Evolutionary conservation across 1,140 invertebrate genomes (phyloP), one percentile per base, ranked within the genome.

Genomic region (Ceratoteleas bidentatus): DNA sequence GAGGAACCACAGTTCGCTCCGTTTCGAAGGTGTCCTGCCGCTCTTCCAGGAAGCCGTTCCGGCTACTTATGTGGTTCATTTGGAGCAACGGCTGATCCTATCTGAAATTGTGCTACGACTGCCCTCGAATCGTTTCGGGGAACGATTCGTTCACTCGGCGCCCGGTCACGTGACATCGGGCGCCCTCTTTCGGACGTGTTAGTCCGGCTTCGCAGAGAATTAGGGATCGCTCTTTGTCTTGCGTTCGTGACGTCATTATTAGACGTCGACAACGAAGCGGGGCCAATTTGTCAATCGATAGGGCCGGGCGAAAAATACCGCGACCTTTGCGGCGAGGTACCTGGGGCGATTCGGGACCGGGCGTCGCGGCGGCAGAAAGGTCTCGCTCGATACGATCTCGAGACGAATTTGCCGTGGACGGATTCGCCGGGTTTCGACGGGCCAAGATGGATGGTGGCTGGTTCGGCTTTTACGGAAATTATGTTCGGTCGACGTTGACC

Each of bases 271-370:
- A n/a, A n/a, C 36, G 34, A 45, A 33, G 38, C 43, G 36, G 57
- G 10, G 14, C 58, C 69, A 57, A 73, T 73, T 73, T 73, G 69
- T 64, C 69, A 73, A 64, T 49, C 14, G 69, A 73, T 38, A 50
- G 60, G 24, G 61, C 11, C 60, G 15, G 13, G n/a, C 65, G 60
- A 58, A 65, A 74, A 65, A 65, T 74, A 74, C 58, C 61, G 53
- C 70, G 50, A 74, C 70, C 70, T 74, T 74, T 65, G 53, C 53
- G 45, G 47, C 60, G 65, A 74, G 70, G 52, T 74, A 74, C 70
- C 61, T 65, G 52, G 43, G 61, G 61, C 70, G 45, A 65, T 57
- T 73, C 52, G 40, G 43, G 64, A 49, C 52, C n/a, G n/a, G n/a
- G n/a, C 45, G 24, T 45, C 61, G 16, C 14, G 45, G 56, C 34